Evolutionary conservation across 2,113 vertebrate genomes (phyloP).

Genomic region (Phrynosoma platyrhinos): DNA sequence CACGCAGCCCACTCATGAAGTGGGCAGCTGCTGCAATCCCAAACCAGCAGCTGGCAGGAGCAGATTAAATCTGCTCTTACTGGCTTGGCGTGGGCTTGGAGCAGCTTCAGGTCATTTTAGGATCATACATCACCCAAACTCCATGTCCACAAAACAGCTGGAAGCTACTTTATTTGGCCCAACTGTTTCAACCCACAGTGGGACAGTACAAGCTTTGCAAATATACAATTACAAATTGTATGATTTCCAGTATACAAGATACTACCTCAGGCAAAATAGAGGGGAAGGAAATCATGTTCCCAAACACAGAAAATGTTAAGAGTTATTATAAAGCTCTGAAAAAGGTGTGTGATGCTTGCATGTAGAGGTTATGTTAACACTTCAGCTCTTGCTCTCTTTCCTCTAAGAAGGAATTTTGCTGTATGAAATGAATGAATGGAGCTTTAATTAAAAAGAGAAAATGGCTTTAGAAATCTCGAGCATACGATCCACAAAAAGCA

Average conservation of each 20-base stretch:
- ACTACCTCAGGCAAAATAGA: neutral
- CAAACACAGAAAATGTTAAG: constrained; percentile 44
- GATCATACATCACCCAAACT: too few relatives aligned
- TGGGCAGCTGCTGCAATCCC: too few relatives aligned
- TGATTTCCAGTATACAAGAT: neutral
- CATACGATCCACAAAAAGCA: constrained; percentile 36
- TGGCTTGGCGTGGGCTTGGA: too few relatives aligned
- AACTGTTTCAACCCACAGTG: too few relatives aligned
- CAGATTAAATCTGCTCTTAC: too few relatives aligned
- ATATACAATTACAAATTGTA: neutral
- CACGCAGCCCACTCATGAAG: too few relatives aligned
- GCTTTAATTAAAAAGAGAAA: constrained; percentile 55
- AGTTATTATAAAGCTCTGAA: constrained; percentile 51
- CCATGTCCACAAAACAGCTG: too few relatives aligned
- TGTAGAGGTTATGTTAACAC: constrained; percentile 43
- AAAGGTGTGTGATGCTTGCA: neutral
- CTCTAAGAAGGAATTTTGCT: constrained; percentile 48
- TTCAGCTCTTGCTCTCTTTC: constrained; percentile 39
- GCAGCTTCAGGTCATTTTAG: too few relatives aligned
- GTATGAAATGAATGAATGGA: constrained; percentile 51
- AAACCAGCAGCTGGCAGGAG: too few relatives aligned
- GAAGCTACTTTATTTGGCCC: too few relatives aligned
- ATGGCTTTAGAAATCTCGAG: constrained; percentile 8
- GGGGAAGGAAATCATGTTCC: constrained; percentile 45
- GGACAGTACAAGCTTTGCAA: neutral